A percentile compares a stretch with the other conserved stretches of the same genome.
These are phyloP conservation scores for Dendrophyllia cribrosa DNA, from an alignment of 64 coral and sea anemone genomes.

Conservation along the genomic window DNA sequence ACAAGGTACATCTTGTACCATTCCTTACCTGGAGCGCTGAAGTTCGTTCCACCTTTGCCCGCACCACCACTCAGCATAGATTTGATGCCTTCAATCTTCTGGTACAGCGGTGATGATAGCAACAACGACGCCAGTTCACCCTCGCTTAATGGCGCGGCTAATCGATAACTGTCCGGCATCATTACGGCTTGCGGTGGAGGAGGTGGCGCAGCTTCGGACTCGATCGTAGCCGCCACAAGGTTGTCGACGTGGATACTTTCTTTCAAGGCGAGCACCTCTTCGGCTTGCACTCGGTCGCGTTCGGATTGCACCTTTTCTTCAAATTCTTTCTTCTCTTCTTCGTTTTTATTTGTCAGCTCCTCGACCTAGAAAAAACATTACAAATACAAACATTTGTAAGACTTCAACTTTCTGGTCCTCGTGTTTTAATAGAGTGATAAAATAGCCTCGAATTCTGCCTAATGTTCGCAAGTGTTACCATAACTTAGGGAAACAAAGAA, in stretches of 20 bases:
- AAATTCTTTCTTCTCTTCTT: conserved; percentile 91
- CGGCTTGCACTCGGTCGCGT: conserved; percentile 78
- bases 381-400: background rate
- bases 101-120: conserved; percentile 91
- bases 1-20: background rate
- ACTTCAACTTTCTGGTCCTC: background rate
- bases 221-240: conserved; percentile 74
- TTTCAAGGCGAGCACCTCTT: conserved; percentile 87
- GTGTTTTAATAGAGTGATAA: too few species aligned
- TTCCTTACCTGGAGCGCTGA: conserved; percentile 36
- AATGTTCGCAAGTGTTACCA: too few species aligned
- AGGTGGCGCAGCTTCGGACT: conserved; percentile 67
- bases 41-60: conserved; percentile 63
- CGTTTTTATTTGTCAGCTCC: conserved; percentile 70
- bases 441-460: too few species aligned
- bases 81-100: conserved; percentile 93
- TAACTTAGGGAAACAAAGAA: too few species aligned
- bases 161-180: conserved; percentile 88
- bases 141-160: conserved; percentile 91
- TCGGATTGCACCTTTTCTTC: conserved; percentile 87
- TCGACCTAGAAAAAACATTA: background rate
- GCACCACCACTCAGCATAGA: conserved; percentile 75
- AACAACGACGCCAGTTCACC: conserved; percentile 84
- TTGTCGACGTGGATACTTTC: conserved; percentile 97
- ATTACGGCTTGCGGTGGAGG: conserved; percentile 11